Conservation (phyloP, 2,888 invertebrate species). For the Epirrhoe alternata region DNA sequence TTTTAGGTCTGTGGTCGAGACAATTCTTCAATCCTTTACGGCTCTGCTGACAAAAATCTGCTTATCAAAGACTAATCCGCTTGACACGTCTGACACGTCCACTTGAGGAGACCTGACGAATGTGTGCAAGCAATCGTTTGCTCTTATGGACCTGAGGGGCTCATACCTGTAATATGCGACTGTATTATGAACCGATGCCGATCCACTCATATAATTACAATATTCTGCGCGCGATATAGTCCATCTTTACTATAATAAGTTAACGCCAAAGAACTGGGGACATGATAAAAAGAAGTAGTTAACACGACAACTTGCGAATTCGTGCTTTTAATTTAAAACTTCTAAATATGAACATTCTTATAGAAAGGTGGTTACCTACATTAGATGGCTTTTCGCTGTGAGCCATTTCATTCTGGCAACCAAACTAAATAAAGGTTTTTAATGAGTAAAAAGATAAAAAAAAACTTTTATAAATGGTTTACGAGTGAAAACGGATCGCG, state of each 20-base stretch:
- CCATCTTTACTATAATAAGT: neutral
- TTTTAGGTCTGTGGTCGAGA: no score
- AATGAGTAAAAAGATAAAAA: no score
- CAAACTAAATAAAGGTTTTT: no score
- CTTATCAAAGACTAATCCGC: slow-evolving; percentile 27
- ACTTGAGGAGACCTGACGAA: slow-evolving; percentile 55
- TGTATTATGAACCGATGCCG: slow-evolving; percentile 20
- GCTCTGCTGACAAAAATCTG: neutral
- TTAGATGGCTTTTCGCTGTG: no score
- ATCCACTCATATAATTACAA: slow-evolving; percentile 23
- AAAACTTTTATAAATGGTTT: no score
- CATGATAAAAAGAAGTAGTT: no score
- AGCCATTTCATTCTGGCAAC: no score
- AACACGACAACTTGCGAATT: neutral
- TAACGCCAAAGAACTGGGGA: no score
- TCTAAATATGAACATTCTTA: no score
- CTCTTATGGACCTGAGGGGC: slow-evolving; percentile 39
- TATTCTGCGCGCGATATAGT: slow-evolving; percentile 2
- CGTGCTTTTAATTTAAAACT: neutral
- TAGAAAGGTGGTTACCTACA: no score
- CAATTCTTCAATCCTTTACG: no score
- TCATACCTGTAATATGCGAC: slow-evolving; percentile 22
- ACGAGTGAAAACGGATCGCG: no score
- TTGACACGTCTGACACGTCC: slow-evolving; percentile 44
- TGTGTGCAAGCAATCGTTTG: slow-evolving; percentile 53